phyloP scores from a whole-genome alignment of 2,113 vertebrate genomes.

The Oncorhynchus nerka region DNA sequence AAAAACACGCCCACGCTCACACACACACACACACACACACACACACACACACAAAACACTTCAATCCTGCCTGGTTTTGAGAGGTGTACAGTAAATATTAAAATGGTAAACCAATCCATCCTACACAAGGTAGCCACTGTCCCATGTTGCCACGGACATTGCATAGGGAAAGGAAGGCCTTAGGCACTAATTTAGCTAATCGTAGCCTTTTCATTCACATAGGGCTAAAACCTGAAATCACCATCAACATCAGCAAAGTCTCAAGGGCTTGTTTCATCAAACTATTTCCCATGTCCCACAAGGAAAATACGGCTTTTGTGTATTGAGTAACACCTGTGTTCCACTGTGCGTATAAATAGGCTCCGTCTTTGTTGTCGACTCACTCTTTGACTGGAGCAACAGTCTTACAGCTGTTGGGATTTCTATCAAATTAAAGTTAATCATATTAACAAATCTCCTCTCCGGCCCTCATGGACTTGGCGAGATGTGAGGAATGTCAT shows the following conservation, averaged over 20 bases:
- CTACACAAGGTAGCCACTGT: constrained; percentile 49
- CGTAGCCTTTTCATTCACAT: constrained; percentile 35
- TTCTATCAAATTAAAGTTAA: too few species aligned
- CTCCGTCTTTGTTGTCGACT: too few species aligned
- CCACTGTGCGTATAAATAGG: too few species aligned
- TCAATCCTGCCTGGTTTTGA: constrained; percentile 5
- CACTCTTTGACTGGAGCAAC: too few species aligned
- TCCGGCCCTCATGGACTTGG: too few species aligned
- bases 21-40: too few species aligned
- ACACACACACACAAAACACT: background rate
- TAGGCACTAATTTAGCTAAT: constrained; percentile 32
- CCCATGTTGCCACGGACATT: constrained; percentile 25
- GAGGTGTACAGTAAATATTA: constrained; percentile 20
- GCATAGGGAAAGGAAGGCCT: constrained; percentile 39
- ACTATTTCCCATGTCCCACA: too few species aligned
- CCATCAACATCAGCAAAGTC: constrained; percentile 15
- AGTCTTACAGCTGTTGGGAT: too few species aligned
- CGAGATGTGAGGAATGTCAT: too few species aligned
- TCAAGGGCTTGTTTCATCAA: constrained; percentile 1
- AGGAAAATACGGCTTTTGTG: too few species aligned
- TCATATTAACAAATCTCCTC: too few species aligned
- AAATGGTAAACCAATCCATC: constrained; percentile 13
- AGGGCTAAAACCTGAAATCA: constrained; percentile 36
- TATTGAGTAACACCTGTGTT: too few species aligned
- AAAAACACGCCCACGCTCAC: background rate